Percentiles rank a stretch among this genome's conserved stretches.
phyloP scores from a whole-genome alignment of 2,888 invertebrate genomes.

The Heteromurus nitidus region DNA sequence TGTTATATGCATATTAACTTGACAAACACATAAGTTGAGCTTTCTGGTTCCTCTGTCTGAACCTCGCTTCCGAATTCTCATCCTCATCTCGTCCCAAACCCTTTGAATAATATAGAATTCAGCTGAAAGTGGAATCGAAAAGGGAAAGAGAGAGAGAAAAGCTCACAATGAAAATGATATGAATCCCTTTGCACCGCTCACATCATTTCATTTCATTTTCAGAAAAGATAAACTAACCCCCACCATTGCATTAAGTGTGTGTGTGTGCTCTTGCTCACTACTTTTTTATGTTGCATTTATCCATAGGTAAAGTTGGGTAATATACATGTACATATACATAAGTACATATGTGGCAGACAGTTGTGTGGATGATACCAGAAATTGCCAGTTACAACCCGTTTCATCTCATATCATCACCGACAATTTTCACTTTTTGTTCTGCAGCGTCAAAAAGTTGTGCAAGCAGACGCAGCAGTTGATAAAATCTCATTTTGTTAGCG shows the following conservation, averaged over 20 bases:
- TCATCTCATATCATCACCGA: neutral
- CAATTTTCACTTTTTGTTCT: constrained; percentile 3
- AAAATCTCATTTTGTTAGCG: neutral
- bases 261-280: neutral
- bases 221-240: constrained; percentile 14
- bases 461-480: neutral
- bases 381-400: neutral
- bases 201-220: constrained; percentile 32
- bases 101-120: constrained; percentile 57
- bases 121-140: constrained; percentile 24
- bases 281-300: too few species aligned
- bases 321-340: neutral
- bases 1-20: neutral
- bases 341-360: neutral
- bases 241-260: neutral
- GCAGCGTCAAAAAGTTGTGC: neutral
- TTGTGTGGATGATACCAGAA: constrained; percentile 1
- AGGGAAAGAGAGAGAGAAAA: neutral
- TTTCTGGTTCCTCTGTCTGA: neutral
- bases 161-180: constrained; percentile 30
- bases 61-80: constrained; percentile 28
- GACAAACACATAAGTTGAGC: too few species aligned
- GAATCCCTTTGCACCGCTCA: constrained; percentile 32
- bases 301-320: too few species aligned
- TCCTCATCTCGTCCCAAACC: constrained; percentile 33